Base-by-base conservation (phyloP, 2,113 vertebrate genomes). In the Lagopus muta region DNA sequence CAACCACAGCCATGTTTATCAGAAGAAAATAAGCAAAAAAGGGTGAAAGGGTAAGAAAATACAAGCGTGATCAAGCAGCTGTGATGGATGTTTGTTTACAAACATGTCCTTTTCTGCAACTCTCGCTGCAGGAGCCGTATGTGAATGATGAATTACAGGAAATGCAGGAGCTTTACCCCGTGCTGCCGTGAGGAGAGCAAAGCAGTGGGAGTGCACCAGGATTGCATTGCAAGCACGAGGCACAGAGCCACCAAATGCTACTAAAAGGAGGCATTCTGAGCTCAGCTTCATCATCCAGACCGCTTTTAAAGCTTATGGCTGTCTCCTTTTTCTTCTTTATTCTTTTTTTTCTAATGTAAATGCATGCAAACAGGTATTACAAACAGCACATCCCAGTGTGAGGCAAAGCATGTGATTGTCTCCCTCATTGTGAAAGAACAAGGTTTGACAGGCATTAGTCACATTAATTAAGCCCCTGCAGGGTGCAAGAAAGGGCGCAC, bases 81-180 rank as follows among this genome's bases (percentile, higher is more conserved):
- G 0, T 86, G 94, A 83, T 88, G 75, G 88, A 94, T 88, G 91
- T 66, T 88, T 87, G 88, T 79, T 93, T 86, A n/a, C 93, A 43
- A 36, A 71, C 67, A 6, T 8, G 8, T 21, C 64, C 78, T 75
- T 73, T 74, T 50, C 91, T 92, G 92, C 92, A 75, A 18, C 67
- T 15, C 55, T 43, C 73, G 42, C 90, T 80, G 90, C 86, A 17
- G 70, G 54, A 79, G 65, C 10, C 45, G 70, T 2, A 2, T 3
- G 2, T 54, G 87, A 66, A 8, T 86, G 93, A 81, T 89, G 88
- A 16, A 88, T 89, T n/a, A 10, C 34, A 45, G 71, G 87, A 16
- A 88, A 85, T n/a, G 9, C 38, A 45, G 76, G 65, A 40, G 60
- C 64, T 71, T 36, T 88, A 12, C 95, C 75, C 24, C 4, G 85